phyloP scores from a whole-genome alignment of 2,797 vertebrate species.

The Sebastes minor region DNA sequence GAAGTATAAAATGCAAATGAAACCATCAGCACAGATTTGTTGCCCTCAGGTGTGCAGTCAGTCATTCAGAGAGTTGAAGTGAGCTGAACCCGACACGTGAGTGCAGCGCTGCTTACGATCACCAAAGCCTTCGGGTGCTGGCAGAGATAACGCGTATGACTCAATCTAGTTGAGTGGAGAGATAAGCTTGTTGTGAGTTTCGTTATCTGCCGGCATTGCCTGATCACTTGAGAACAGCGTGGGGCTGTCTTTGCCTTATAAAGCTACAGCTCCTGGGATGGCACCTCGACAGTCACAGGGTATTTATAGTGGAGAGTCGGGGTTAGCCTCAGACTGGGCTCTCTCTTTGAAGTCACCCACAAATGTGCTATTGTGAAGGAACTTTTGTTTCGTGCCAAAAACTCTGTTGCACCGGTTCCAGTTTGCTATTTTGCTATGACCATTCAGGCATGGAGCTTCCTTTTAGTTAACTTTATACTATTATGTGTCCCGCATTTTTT shows the following conservation, averaged over 20 bases:
- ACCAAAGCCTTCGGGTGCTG: conserved; percentile 27
- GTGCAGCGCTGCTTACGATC: conserved; percentile 16
- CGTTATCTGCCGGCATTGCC: conserved; percentile 59
- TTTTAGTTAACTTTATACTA: background rate
- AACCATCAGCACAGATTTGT: conserved; percentile 21
- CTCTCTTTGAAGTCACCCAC: conserved; percentile 13
- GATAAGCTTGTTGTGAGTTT: conserved; percentile 69
- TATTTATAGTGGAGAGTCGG: conserved; percentile 68
- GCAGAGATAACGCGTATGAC: conserved; percentile 59
- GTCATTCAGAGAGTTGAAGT: background rate
- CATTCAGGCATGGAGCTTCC: background rate
- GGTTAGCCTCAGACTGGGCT: background rate
- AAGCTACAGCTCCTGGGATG: conserved; percentile 43
- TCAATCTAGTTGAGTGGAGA: conserved; percentile 54
- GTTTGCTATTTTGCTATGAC: background rate
- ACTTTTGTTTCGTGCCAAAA: conserved; percentile 9
- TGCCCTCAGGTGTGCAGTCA: background rate
- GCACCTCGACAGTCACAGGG: conserved; percentile 41
- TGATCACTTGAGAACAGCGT: conserved; percentile 52
- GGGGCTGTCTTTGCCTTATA: conserved; percentile 65
- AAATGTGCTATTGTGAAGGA: conserved; percentile 3
- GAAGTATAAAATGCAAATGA: background rate
- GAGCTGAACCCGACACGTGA: conserved; percentile 45
- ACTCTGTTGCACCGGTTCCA: background rate
- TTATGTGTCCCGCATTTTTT: background rate